Evolutionary conservation across 2,797 vertebrate genomes (phyloP).

Genomic region (Sandelia bainsii): DNA sequence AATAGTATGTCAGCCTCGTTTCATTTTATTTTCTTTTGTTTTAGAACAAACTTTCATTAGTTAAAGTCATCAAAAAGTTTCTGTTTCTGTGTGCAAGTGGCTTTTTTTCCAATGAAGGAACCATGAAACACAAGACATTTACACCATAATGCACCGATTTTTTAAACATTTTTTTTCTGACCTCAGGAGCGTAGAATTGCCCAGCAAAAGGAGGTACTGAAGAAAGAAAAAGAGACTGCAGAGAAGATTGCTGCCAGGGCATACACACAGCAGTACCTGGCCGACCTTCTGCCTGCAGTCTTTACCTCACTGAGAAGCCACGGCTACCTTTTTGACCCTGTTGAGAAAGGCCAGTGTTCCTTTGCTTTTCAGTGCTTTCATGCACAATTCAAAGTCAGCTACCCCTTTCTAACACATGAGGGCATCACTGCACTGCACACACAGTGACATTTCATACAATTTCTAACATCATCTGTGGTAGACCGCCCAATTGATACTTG

Average conservation of each 20-base stretch:
- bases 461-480: neutral
- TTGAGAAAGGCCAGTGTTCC: constrained; percentile 87
- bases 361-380: neutral
- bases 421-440: neutral
- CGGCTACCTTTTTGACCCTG: constrained; percentile 92
- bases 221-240: constrained; percentile 84
- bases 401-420: constrained; percentile 15
- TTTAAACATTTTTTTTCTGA: neutral
- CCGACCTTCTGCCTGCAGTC: constrained; percentile 88
- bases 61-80: neutral
- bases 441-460: neutral
- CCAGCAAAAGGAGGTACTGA: constrained; percentile 84
- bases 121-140: neutral
- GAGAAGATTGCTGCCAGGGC: constrained; percentile 91
- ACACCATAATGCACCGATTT: too few relatives aligned
- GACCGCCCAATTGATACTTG: neutral
- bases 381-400: neutral
- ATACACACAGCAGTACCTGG: constrained; percentile 87
- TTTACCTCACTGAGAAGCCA: constrained; percentile 86
- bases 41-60: too few relatives aligned
- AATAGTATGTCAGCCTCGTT: neutral
- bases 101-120: neutral
- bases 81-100: neutral
- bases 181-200: constrained; percentile 86
- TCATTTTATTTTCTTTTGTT: neutral